Conservation (phyloP, 2,797 vertebrate species). For the Spinus pinus region DNA sequence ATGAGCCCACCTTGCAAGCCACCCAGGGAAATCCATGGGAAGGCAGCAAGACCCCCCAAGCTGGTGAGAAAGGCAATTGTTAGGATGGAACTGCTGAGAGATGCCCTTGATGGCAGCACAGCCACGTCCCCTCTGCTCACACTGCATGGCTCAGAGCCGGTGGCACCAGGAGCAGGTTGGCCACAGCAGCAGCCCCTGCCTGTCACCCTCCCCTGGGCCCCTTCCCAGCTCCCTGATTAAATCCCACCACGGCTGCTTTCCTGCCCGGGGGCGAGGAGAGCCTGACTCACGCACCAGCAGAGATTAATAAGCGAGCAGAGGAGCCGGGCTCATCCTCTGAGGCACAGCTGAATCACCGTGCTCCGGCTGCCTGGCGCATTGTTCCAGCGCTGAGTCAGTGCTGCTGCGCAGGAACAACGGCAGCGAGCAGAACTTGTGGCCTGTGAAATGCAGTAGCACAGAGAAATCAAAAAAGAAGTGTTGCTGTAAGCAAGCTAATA, state of each 20-base stretch:
- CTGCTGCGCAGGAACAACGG: background rate
- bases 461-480: background rate
- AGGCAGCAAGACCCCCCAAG: accelerated
- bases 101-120: accelerated
- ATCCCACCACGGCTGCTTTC: background rate
- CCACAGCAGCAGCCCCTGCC: background rate
- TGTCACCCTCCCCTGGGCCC: background rate
- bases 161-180: background rate
- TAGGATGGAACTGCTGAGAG: background rate
- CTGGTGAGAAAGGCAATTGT: accelerated
- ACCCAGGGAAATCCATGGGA: background rate
- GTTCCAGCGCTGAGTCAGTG: constrained; percentile 52
- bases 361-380: background rate
- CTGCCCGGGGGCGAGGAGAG: constrained; percentile 30
- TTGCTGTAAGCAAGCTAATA: background rate
- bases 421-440: background rate
- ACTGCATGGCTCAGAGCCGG: accelerated
- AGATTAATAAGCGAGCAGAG: constrained; percentile 30
- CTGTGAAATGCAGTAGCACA: background rate
- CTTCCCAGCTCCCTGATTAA: background rate
- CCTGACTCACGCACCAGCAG: constrained; percentile 31
- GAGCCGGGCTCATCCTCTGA: constrained; percentile 13
- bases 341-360: constrained; percentile 39
- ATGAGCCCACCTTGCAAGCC: background rate
- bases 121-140: background rate